phyloP scores from a whole-genome alignment of 2,888 invertebrate genomes.

The Zhengitettix transpicula region DNA sequence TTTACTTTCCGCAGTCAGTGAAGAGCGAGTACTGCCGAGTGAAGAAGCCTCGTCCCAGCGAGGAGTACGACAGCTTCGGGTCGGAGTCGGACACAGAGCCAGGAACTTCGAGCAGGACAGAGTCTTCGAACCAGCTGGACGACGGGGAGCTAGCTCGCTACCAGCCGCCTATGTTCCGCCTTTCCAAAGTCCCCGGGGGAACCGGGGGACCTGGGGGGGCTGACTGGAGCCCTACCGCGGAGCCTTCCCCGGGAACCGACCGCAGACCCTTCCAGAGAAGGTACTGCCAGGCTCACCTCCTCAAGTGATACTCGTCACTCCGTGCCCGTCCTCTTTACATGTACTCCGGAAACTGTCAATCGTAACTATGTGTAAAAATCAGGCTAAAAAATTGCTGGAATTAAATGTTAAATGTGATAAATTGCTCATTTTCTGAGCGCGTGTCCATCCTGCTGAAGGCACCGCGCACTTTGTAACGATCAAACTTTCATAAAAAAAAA shows the following conservation, averaged over 20 bases:
- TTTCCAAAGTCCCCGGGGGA: constrained; percentile 3
- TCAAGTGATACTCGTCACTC: constrained; percentile 10
- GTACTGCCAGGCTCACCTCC: constrained; percentile 10
- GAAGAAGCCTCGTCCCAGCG: constrained; percentile 8
- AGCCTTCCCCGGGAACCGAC: constrained; percentile 10
- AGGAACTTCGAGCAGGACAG: constrained; percentile 15
- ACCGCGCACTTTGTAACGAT: too few species aligned
- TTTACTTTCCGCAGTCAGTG: constrained; percentile 3
- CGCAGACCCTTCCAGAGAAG: constrained; percentile 8
- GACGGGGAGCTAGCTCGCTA: constrained; percentile 5
- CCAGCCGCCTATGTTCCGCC: constrained; percentile 5
- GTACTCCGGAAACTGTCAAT: too few species aligned
- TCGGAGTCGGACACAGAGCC: constrained; percentile 15
- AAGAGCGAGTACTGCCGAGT: constrained; percentile 12
- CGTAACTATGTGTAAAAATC: too few species aligned
- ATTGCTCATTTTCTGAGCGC: too few species aligned
- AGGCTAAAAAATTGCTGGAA: too few species aligned
- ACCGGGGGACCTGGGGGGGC: constrained; percentile 4
- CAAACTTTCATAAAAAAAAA: too few species aligned
- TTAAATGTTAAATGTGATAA: too few species aligned
- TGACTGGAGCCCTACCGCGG: constrained; percentile 14
- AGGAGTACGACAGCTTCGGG: constrained; percentile 14
- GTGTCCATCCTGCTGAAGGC: too few species aligned
- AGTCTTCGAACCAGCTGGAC: constrained; percentile 15
- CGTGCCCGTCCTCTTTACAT: too few species aligned